Conservation (phyloP, 1,140 invertebrate species). For the Ylistrum balloti region DNA sequence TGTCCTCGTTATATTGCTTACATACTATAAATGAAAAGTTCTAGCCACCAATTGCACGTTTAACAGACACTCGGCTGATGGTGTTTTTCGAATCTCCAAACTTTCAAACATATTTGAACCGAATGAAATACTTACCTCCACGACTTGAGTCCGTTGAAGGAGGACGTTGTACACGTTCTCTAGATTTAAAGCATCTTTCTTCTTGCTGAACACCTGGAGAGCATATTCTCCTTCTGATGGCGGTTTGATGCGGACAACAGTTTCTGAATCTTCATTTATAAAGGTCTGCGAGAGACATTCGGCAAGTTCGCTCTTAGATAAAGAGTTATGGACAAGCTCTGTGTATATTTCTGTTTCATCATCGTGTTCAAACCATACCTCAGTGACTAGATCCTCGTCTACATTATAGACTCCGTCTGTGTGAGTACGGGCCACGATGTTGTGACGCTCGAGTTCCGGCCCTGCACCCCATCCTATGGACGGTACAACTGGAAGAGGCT, state of each 20-base stretch:
- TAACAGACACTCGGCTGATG: too few relatives aligned
- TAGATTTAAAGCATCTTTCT: conserved; percentile 45
- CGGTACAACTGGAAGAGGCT: conserved; percentile 69
- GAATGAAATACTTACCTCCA: conserved; percentile 59
- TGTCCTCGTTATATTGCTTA: too few relatives aligned
- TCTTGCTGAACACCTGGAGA: conserved; percentile 62
- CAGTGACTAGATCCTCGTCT: conserved; percentile 46
- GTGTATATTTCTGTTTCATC: conserved; percentile 37
- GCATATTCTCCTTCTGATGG: conserved; percentile 65
- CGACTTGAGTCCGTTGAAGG: conserved; percentile 58
- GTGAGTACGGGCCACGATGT: conserved; percentile 46
- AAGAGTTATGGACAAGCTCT: conserved; percentile 45
- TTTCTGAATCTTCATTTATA: background rate
- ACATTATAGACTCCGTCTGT: conserved; percentile 44
- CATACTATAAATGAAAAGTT: too few relatives aligned
- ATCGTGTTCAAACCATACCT: conserved; percentile 46
- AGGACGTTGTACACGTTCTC: conserved; percentile 67
- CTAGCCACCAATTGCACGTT: too few relatives aligned
- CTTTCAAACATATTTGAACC: too few relatives aligned
- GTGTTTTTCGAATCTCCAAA: too few relatives aligned
- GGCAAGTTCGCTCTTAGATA: conserved; percentile 50
- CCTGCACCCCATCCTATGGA: conserved; percentile 70
- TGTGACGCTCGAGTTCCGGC: conserved; percentile 37
- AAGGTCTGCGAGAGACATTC: background rate
- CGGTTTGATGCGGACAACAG: conserved; percentile 47